Percentiles rank a stretch among this genome's conserved stretches.
These are phyloP conservation scores for Polypterus bichir DNA, from an alignment of 2,113 vertebrate genomes.

Conservation along the genomic window DNA sequence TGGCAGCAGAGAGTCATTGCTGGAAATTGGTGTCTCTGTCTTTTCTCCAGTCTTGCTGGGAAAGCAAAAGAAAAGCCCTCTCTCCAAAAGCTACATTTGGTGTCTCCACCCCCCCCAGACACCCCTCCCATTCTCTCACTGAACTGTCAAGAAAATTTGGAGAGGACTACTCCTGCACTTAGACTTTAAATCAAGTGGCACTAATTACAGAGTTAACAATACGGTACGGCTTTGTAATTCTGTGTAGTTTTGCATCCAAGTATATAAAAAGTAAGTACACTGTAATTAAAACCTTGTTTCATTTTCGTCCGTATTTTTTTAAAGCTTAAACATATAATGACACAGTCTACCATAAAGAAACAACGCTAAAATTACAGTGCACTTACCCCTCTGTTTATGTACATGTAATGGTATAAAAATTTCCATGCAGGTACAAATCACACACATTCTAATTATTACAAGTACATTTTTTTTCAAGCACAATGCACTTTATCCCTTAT, in stretches of 20 bases:
- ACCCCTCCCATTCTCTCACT: too few species aligned
- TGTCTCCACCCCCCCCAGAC: too few species aligned
- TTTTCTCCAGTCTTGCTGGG: too few species aligned
- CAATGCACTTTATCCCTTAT: too few species aligned
- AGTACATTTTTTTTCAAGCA: too few species aligned
- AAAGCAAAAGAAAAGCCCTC: too few species aligned
- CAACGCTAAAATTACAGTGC: slow-evolving; percentile 23
- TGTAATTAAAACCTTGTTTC: slow-evolving; percentile 52
- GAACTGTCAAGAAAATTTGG: too few species aligned
- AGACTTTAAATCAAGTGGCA: slow-evolving; percentile 47
- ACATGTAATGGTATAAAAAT: slow-evolving; percentile 37
- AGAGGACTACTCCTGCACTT: too few species aligned
- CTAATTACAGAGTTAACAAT: slow-evolving; percentile 54
- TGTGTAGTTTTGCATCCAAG: slow-evolving; percentile 44
- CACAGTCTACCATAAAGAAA: slow-evolving; percentile 41
- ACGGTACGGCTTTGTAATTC: slow-evolving; percentile 30
- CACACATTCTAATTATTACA: background rate
- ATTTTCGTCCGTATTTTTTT: slow-evolving; percentile 44
- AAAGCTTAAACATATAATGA: slow-evolving; percentile 47
- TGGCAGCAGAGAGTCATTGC: slow-evolving; percentile 43
- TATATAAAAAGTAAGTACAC: slow-evolving; percentile 37
- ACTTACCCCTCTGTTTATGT: slow-evolving; percentile 35
- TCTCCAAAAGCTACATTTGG: too few species aligned
- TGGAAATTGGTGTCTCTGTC: too few species aligned
- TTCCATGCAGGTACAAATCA: slow-evolving; percentile 39